A percentile compares a stretch with the other conserved stretches of the same genome.
Conservation (phyloP, 2,888 invertebrate genomes). For the Rhopalosiphum nymphaeae region DNA sequence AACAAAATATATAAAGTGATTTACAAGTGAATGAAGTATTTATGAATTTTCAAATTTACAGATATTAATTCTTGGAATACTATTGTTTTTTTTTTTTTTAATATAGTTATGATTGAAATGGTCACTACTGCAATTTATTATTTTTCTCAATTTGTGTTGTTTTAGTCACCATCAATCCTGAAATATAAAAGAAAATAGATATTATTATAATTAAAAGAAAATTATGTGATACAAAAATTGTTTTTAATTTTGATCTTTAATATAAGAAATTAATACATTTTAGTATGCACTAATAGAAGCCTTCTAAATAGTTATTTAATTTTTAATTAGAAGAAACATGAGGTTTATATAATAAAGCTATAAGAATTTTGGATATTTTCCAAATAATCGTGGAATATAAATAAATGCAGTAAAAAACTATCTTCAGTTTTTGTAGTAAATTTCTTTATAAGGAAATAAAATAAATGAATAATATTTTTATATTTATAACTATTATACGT, state of each 20-base stretch:
- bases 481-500: no score
- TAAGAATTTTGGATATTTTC: not conserved
- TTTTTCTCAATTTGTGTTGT: constrained; percentile 44
- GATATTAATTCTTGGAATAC: constrained; percentile 20
- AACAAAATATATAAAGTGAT: constrained; percentile 61
- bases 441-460: not conserved
- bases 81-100: constrained; percentile 46
- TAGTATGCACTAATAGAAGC: not conserved
- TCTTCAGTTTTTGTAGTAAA: not conserved
- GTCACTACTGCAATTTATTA: constrained; percentile 56
- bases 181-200: constrained; percentile 45
- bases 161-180: constrained; percentile 56
- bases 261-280: not conserved
- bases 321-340: not conserved
- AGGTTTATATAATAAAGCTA: not conserved
- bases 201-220: not conserved
- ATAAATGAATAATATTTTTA: not conserved
- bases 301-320: not conserved
- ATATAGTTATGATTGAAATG: constrained; percentile 47
- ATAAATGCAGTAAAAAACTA: not conserved
- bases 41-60: constrained; percentile 54
- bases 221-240: not conserved
- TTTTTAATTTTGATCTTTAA: not conserved
- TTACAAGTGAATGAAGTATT: constrained; percentile 59
- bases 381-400: not conserved